These are phyloP conservation scores for Cinclus cinclus DNA, from an alignment of 2,113 vertebrate species.

Conservation along the genomic window DNA sequence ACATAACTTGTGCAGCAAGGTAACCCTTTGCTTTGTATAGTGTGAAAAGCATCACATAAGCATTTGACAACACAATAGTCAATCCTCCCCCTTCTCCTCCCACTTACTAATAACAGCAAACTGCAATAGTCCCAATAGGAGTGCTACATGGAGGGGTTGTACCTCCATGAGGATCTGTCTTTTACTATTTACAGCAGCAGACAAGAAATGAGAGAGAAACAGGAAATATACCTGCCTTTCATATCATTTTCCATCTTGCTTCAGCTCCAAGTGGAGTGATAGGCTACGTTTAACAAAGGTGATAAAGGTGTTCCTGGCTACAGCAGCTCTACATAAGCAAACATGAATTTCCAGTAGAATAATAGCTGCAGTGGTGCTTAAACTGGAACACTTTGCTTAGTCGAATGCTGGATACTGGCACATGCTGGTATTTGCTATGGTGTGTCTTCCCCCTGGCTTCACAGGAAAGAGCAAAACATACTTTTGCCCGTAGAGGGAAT, in stretches of 20 bases:
- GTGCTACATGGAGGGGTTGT: background rate
- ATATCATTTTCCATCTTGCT: background rate
- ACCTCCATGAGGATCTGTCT: background rate
- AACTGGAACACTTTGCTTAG: background rate
- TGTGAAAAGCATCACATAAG: background rate
- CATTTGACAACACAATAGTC: background rate
- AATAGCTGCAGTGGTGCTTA: background rate
- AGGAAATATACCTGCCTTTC: background rate
- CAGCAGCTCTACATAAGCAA: background rate
- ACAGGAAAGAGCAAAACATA: background rate
- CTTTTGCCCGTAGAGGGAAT: background rate
- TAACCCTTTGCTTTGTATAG: background rate
- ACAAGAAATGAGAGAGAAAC: background rate
- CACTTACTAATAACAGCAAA: background rate
- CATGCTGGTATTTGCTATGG: background rate
- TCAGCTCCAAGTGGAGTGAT: background rate
- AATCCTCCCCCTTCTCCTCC: background rate
- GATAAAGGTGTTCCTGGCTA: background rate
- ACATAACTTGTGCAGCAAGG: background rate
- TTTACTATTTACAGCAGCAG: background rate
- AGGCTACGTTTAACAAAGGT: background rate
- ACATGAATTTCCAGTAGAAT: background rate
- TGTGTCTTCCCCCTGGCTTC: background rate
- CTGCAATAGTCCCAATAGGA: background rate
- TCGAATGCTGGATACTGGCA: background rate